Evolutionary conservation across 2,888 invertebrate species (phyloP).

Genomic region (Hypena proboscidalis): DNA sequence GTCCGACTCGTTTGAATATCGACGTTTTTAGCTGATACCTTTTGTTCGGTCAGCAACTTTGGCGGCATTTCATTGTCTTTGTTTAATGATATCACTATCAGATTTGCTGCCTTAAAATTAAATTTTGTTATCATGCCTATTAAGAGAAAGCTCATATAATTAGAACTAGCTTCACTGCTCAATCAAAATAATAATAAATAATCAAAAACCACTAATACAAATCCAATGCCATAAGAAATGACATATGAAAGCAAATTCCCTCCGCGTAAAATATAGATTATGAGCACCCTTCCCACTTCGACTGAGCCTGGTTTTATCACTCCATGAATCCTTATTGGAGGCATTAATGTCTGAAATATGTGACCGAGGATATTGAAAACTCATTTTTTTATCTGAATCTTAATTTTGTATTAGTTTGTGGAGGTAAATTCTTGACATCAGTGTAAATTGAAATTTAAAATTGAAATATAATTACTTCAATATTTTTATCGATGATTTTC

Average conservation of each 20-base stretch:
- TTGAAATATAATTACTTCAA: no score
- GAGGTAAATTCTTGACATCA: background rate
- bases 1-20: constrained; percentile 9
- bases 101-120: no score
- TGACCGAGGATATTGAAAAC: constrained; percentile 37
- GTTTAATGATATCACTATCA: no score
- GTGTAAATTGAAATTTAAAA: no score
- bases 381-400: constrained; percentile 22
- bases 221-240: constrained; percentile 47
- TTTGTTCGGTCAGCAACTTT: constrained; percentile 17
- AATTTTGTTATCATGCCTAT: no score
- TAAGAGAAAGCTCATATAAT: no score
- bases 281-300: constrained; percentile 7
- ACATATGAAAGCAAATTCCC: constrained; percentile 48
- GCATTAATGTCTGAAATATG: constrained; percentile 48
- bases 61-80: no score
- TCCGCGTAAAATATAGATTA: constrained; percentile 17
- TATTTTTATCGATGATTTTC: no score
- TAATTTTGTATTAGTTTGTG: background rate
- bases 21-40: constrained; percentile 11
- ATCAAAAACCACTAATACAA: constrained; percentile 1
- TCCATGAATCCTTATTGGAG: constrained; percentile 59
- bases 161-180: constrained; percentile 2
- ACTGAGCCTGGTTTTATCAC: constrained; percentile 56
- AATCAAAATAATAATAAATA: no score